Evolutionary conservation across 1,140 invertebrate genomes (phyloP).

Genomic region (Drosophila quadrilineata): DNA sequence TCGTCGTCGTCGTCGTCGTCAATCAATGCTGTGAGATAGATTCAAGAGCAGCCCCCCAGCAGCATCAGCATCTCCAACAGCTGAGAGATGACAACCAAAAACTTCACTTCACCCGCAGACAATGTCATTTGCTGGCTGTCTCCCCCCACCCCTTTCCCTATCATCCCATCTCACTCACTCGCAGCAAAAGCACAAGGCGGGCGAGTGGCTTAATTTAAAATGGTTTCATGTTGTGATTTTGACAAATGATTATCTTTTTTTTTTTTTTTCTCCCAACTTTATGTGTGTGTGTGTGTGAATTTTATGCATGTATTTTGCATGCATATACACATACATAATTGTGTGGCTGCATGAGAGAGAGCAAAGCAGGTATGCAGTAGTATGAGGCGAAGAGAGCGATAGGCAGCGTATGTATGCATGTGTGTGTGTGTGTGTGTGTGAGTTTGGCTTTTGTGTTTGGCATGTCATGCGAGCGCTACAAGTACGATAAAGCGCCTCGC

Average conservation of each 20-base stretch:
- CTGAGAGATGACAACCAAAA: slow-evolving; percentile 69
- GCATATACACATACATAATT: too few relatives aligned
- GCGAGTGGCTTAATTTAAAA: slow-evolving; percentile 74
- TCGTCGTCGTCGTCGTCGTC: slow-evolving; percentile 50
- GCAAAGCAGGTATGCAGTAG: too few relatives aligned
- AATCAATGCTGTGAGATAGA: slow-evolving; percentile 71
- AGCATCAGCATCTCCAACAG: slow-evolving; percentile 4
- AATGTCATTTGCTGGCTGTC: slow-evolving; percentile 52
- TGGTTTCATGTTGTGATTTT: slow-evolving; percentile 77
- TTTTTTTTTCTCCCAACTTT: too few relatives aligned
- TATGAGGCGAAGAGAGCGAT: too few relatives aligned
- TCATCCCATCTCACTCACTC: background rate
- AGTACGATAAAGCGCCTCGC: slow-evolving; percentile 38
- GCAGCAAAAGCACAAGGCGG: slow-evolving; percentile 49
- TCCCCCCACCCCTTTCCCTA: background rate
- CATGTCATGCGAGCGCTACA: slow-evolving; percentile 47
- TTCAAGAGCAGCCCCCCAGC: slow-evolving; percentile 60
- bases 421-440: slow-evolving; percentile 44
- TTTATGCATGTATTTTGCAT: too few relatives aligned
- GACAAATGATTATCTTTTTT: slow-evolving; percentile 74
- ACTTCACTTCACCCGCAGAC: slow-evolving; percentile 71
- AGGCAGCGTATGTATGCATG: background rate
- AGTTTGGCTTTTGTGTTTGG: slow-evolving; percentile 66
- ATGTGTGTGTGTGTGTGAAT: slow-evolving; percentile 17
- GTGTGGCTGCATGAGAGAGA: too few relatives aligned